These are phyloP conservation scores for Trachelus tabidus DNA, from an alignment of 2,888 invertebrate genomes.

Conservation along the genomic window DNA sequence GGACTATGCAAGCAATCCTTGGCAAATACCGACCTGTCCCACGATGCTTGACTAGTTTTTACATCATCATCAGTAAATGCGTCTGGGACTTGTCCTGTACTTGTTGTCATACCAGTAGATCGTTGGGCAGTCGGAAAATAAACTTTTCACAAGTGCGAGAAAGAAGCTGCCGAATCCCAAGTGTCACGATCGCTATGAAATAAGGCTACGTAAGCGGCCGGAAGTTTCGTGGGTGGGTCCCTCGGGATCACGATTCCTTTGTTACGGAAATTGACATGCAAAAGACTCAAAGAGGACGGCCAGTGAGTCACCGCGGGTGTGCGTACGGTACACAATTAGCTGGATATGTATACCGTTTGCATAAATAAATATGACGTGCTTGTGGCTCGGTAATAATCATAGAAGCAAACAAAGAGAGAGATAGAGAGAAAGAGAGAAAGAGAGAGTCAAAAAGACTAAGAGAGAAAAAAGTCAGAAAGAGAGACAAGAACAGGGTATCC, in stretches of 20 bases:
- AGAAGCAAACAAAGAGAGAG: background rate
- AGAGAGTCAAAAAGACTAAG: too few relatives aligned
- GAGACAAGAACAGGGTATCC: background rate
- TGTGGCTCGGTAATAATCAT: background rate
- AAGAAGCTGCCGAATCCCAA: background rate
- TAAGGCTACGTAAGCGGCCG: slow-evolving; percentile 15
- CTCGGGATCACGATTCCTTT: slow-evolving; percentile 31
- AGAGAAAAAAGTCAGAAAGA: background rate
- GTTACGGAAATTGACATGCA: slow-evolving; percentile 47
- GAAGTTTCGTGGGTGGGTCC: slow-evolving; percentile 45
- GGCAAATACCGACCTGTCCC: background rate
- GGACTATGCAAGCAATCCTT: background rate
- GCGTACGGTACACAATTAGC: slow-evolving; percentile 52
- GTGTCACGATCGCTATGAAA: background rate
- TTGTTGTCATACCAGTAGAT: background rate
- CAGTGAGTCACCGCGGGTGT: slow-evolving; percentile 48
- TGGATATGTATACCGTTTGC: slow-evolving; percentile 51
- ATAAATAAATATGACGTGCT: slow-evolving; percentile 50
- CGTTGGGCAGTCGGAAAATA: background rate
- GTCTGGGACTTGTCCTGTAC: background rate
- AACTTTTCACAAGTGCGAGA: background rate
- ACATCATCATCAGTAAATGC: background rate
- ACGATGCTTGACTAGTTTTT: background rate
- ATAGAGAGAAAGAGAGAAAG: too few relatives aligned
- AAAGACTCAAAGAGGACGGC: slow-evolving; percentile 11